Percentiles rank a stretch among this genome's conserved stretches.
phyloP scores from a whole-genome alignment of 1,140 invertebrate genomes.

The Teleopsis dalmanni region DNA sequence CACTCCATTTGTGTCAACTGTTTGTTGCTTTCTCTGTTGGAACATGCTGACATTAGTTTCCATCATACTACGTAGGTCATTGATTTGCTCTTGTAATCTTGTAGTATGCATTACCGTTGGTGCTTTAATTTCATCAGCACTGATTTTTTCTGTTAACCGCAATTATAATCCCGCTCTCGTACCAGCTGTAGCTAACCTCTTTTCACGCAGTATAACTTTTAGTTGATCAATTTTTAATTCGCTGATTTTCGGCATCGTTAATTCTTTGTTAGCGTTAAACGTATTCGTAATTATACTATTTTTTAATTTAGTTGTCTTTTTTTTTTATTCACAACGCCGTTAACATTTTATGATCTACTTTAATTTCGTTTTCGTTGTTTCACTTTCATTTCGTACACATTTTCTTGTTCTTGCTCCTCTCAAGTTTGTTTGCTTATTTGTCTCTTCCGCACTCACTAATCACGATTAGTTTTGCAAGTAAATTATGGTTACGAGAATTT shows the following conservation, averaged over 20 bases:
- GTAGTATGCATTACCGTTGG: background rate
- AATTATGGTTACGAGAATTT: too few species aligned
- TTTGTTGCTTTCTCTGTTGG: background rate
- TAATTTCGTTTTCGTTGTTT: too few species aligned
- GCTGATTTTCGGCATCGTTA: background rate
- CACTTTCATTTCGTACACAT: too few species aligned
- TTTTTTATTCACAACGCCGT: too few species aligned
- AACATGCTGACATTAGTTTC: background rate
- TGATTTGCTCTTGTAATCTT: background rate
- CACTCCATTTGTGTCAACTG: background rate
- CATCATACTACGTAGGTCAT: conserved; percentile 3
- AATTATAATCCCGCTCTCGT: background rate
- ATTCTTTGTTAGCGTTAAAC: too few species aligned
- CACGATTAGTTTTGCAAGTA: too few species aligned
- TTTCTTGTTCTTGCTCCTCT: too few species aligned
- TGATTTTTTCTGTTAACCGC: background rate
- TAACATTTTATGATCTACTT: too few species aligned
- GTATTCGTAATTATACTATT: too few species aligned
- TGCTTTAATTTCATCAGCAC: background rate
- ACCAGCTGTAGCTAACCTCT: background rate
- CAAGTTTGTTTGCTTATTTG: too few species aligned
- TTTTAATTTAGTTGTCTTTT: too few species aligned
- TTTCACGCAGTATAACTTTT: conserved; percentile 1
- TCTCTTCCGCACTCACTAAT: too few species aligned
- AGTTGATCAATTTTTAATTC: conserved; percentile 9